Percentiles rank a stretch among this genome's conserved stretches.
Conservation (phyloP, 2,797 vertebrate species). For the Enteromius paludinosus region DNA sequence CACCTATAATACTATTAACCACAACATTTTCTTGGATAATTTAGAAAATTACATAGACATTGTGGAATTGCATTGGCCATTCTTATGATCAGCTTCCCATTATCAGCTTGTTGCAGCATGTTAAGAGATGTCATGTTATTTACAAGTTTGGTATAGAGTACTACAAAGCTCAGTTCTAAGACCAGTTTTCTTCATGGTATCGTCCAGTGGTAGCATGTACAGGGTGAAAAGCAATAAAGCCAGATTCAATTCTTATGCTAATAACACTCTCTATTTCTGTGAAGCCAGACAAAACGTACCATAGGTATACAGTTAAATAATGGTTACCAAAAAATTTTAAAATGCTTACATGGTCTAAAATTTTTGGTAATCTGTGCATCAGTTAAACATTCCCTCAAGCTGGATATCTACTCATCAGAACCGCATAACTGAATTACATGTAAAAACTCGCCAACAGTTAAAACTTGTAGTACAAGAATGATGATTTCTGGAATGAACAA, state of each 20-base stretch:
- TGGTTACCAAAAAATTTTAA: too few species aligned
- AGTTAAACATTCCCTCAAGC: neutral
- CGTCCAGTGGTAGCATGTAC: too few species aligned
- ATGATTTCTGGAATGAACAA: slow-evolving; percentile 15
- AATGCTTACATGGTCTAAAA: neutral
- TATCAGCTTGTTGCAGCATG: neutral
- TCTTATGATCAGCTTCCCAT: neutral
- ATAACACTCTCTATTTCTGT: neutral
- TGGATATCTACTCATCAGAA: neutral
- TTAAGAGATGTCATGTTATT: neutral
- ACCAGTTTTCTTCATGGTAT: too few species aligned
- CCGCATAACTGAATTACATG: neutral
- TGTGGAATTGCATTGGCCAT: neutral
- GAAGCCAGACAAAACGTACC: neutral
- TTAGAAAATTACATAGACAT: neutral
- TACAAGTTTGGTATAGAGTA: neutral
- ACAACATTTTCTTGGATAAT: neutral
- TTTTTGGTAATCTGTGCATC: neutral
- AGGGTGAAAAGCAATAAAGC: too few species aligned
- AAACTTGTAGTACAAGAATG: neutral
- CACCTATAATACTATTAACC: neutral
- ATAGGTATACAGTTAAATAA: too few species aligned
- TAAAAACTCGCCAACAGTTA: neutral
- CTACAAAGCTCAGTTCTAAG: neutral
- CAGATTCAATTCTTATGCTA: neutral